Conservation (phyloP, 2,888 invertebrate genomes). For the Tetropium fuscum region DNA sequence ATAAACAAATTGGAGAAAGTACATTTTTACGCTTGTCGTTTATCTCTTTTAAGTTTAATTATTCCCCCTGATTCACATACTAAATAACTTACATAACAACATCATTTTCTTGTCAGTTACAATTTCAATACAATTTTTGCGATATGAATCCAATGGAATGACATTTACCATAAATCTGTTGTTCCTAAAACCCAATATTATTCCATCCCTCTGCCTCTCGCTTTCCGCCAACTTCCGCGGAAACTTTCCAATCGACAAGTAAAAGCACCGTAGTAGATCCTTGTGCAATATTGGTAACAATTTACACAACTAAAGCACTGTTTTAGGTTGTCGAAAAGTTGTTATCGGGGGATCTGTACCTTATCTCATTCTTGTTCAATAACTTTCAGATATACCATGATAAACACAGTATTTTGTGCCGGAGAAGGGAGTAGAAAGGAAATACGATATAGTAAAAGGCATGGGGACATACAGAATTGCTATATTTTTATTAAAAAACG, state of each 20-base stretch:
- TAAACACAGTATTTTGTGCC: conserved; percentile 3
- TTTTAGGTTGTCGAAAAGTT: conserved; percentile 14
- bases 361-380: conserved; percentile 14
- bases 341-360: conserved; percentile 19
- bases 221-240: conserved; percentile 1
- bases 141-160: background rate
- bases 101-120: too few relatives aligned
- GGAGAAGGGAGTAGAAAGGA: background rate
- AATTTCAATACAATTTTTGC: too few relatives aligned
- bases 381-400: conserved; percentile 7
- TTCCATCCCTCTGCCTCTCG: background rate
- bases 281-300: conserved; percentile 16
- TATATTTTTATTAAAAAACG: conserved; percentile 9
- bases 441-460: conserved; percentile 3
- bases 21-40: too few relatives aligned
- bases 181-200: conserved; percentile 8
- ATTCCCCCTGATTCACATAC: too few relatives aligned
- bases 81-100: too few relatives aligned
- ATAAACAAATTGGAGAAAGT: too few relatives aligned
- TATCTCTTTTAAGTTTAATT: too few relatives aligned
- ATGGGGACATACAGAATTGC: background rate
- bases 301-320: conserved; percentile 13
- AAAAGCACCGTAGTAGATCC: conserved; percentile 9
- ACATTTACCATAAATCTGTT: conserved; percentile 5
- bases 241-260: conserved; percentile 19